Evolutionary conservation across 1,140 invertebrate species (phyloP).

Genomic region (Vanessa atalanta): DNA sequence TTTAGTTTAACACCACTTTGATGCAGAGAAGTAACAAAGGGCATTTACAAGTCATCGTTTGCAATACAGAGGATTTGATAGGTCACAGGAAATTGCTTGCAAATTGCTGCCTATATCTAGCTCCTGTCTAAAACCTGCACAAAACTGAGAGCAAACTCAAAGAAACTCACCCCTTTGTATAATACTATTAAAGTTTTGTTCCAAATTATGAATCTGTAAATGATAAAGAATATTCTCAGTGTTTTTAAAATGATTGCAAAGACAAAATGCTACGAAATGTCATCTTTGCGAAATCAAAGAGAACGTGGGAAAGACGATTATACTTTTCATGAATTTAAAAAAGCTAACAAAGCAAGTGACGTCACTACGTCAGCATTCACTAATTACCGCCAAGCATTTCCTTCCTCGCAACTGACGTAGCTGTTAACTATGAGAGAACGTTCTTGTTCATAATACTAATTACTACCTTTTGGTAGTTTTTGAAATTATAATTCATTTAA

Average conservation of each 20-base stretch:
- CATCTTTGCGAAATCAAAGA: not conserved
- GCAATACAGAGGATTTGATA: not conserved
- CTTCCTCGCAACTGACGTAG: not conserved
- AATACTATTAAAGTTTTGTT: not conserved
- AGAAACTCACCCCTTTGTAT: not conserved
- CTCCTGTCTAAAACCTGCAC: not conserved
- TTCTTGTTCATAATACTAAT: not conserved
- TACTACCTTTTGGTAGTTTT: not conserved
- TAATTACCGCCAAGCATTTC: not conserved
- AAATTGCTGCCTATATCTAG: conserved; percentile 1
- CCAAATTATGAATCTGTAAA: not conserved
- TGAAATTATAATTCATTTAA: not conserved
- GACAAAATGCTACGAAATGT: not conserved
- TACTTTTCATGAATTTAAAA: not conserved
- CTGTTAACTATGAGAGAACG: not conserved
- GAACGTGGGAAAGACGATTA: not conserved
- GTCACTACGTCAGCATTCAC: not conserved
- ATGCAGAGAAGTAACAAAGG: not conserved
- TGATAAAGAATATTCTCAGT: not conserved
- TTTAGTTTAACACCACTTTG: not conserved
- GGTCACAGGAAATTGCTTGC: not conserved
- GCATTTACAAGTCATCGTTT: not conserved
- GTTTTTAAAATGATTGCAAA: not conserved
- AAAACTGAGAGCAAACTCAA: not conserved
- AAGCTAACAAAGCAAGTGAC: not conserved